Percentiles rank a stretch among this genome's conserved stretches.
These are phyloP conservation scores for Drosophila micromelanica DNA, from an alignment of 1,140 invertebrate species.

Conservation along the genomic window DNA sequence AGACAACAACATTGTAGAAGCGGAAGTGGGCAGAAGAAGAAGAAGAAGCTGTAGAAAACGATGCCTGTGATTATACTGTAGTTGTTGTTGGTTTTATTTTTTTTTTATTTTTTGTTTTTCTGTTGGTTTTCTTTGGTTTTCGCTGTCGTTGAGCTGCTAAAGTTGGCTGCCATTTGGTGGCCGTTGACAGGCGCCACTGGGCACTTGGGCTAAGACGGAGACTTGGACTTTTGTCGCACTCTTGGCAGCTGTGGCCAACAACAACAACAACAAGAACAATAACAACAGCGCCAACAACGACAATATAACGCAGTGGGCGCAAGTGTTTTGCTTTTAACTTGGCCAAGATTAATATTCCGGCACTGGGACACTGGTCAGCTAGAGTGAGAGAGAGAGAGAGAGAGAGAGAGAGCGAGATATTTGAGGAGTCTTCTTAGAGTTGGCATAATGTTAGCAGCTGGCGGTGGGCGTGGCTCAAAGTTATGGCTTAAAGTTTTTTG, in stretches of 20 bases:
- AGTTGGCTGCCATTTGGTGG: constrained; percentile 46
- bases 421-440: constrained; percentile 5
- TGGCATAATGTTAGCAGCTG: constrained; percentile 55
- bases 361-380: constrained; percentile 36
- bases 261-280: constrained; percentile 22
- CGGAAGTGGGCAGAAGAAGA: background rate
- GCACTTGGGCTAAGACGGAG: constrained; percentile 45
- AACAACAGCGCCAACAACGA: constrained; percentile 17
- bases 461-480: constrained; percentile 48
- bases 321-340: constrained; percentile 71
- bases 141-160: constrained; percentile 13
- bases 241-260: constrained; percentile 74
- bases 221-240: constrained; percentile 55
- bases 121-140: constrained; percentile 31
- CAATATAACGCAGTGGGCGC: constrained; percentile 62
- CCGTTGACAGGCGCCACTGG: constrained; percentile 44
- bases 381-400: background rate
- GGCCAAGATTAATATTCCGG: constrained; percentile 56
- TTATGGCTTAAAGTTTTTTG: constrained; percentile 63
- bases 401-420: background rate
- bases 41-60: background rate
- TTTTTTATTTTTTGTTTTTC: constrained; percentile 14
- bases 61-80: constrained; percentile 20
- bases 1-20: constrained; percentile 11
- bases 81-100: constrained; percentile 44